Base-by-base conservation (phyloP, 2,888 invertebrate genomes). In the Lasioglossum morio region DNA sequence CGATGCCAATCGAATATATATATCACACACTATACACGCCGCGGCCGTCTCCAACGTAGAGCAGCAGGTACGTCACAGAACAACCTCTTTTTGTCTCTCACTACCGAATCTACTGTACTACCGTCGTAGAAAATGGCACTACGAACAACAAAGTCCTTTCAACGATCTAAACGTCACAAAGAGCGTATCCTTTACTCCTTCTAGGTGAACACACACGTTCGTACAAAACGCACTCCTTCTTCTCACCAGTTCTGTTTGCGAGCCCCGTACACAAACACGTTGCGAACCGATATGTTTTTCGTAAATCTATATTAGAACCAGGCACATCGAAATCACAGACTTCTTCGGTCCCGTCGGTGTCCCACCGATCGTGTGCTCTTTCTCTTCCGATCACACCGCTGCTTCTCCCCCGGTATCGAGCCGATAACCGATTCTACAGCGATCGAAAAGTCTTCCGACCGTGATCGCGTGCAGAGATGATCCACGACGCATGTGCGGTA, bases 291-390 rank as follows among this genome's bases (percentile, higher is more conserved):
- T 76, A 87, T 69, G 74, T 84, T 48, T 84, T 40, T 87, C 81
- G 87, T 73, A 74, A 83, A 86, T 74, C 77, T 63, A 30, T 23
- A 69, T 69, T 81, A 87, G 73, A 86, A 87, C 83, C 87, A 89
- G 90, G 91, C 91, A 91, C 89, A 91, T 91, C 91, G 87, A 82
- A 74, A 91, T 91, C 90, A 91, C 90, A 91, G 89, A 88, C 84
- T 87, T 87, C 88, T 81, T 85, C 85, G 81, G 81, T 86, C 85
- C 73, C 88, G 81, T 85, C 85, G 89, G 87, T 77, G 77, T 84
- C 74, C 78, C 27, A 70, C 66, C 88, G 81, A 89, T 80, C 88
- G 72, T 69, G 80, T 72, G 74, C 66, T 34, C 16, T 74, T 43
- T 75, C 74, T 46, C 40, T 46, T 74, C 46, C 40, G 14, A 53